Base-by-base conservation (phyloP, 2,888 invertebrate genomes). In the Camponotus fellah region DNA sequence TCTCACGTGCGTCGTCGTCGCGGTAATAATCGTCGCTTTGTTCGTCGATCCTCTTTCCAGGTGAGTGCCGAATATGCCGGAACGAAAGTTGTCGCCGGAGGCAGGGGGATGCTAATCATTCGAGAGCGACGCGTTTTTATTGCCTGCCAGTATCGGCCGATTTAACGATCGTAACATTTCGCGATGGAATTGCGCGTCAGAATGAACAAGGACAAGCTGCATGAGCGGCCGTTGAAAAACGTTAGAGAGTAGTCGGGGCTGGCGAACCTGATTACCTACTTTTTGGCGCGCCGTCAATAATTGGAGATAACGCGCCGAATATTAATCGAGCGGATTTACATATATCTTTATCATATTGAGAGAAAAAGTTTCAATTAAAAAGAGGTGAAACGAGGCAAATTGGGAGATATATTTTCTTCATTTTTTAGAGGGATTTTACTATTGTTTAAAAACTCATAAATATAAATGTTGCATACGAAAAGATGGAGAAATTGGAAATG, bases 21-120 rank as follows among this genome's bases (percentile, higher is more conserved):
- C 99, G 3, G 98, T 98, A 2, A 95, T 98, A 85, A 97, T 99
- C 94, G 97, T 99, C 79, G 97, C 97, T 4, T 94, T 98, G 53
- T 97, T 99, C 87, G 97, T 99, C 74, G 99, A 99, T 95, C 98
- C 98, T 3, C 96, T 99, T 3, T 97, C 98, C 89, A 97, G 98
- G 97, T 98, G 95, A 95, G 95, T 87, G 12, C 26, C 81, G 9
- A 46, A 43, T 34, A 37, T 49, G 12, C 1, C 40, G 9, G n/a
- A 26, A 69, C 12, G 43, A 71, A 58, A 60, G 46, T 68, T 26
- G 12, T n/a, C n/a, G 3, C n/a, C 17, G 2, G n/a, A n/a, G 53
- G 2, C 0, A 53, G n/a, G n/a, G 53, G 32, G 34, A 49, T 34
- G 26, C 37, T 53, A 49, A 80, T 76, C 46, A n/a, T 12, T 60